phyloP scores from a whole-genome alignment of 2,797 vertebrate genomes.

The Muscicapa comitata region DNA sequence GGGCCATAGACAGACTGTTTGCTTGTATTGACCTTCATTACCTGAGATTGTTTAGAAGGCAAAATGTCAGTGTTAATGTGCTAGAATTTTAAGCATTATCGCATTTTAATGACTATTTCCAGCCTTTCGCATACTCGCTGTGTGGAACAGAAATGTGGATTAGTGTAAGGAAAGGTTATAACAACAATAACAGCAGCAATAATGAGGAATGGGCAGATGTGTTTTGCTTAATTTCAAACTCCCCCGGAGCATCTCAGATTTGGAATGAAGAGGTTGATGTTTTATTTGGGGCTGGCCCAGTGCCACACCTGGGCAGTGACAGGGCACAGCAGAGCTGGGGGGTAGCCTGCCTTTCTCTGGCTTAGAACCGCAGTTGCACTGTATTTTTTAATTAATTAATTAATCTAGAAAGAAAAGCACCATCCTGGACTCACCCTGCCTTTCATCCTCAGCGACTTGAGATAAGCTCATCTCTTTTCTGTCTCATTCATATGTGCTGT shows the following conservation, averaged over 20 bases:
- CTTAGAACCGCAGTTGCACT: background rate
- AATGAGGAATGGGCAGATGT: conserved; percentile 57
- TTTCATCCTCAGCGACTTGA: background rate
- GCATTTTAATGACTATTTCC: conserved; percentile 66
- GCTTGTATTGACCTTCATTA: conserved; percentile 77
- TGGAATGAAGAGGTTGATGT: background rate
- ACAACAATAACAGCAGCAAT: conserved; percentile 38
- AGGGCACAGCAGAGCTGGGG: background rate
- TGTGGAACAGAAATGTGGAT: conserved; percentile 9
- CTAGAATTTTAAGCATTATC: conserved; percentile 73
- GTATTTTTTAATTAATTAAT: background rate
- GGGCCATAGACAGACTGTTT: conserved; percentile 64
- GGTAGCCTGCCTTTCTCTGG: background rate
- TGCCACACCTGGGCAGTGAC: background rate
- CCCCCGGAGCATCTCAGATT: background rate
- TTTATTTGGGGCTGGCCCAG: background rate
- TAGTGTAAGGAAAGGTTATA: conserved; percentile 43
- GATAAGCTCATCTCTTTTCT: background rate
- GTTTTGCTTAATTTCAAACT: conserved; percentile 39
- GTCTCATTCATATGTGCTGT: background rate
- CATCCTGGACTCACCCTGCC: background rate
- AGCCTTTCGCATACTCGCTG: background rate
- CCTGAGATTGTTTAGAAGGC: conserved; percentile 74
- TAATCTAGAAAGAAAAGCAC: background rate
- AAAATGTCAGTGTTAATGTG: conserved; percentile 76